Evolutionary conservation across 2,797 vertebrate species (phyloP), one percentile per base, ranked within the genome.

Genomic region (Cuniculus paca): DNA sequence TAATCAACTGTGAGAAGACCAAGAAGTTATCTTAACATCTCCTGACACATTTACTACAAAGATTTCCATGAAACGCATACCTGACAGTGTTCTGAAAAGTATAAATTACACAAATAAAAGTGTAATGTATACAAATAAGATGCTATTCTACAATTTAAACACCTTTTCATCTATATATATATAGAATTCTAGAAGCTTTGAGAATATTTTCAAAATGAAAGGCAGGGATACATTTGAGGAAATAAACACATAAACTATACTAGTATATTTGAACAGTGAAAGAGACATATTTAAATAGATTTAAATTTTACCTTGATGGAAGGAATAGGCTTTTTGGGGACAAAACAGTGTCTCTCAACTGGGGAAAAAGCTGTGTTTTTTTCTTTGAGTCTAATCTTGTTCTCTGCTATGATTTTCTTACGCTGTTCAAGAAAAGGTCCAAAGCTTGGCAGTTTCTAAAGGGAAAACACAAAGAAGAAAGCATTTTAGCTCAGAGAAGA

Each of bases 381-480:
- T 80, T 97, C 88, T 93, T 96, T 98, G 92, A 97, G 93, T 72
- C 97, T 98, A 45, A 98, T 92, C 97, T 99, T 99, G 97, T 97
- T 97, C 77, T 99, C 98, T 48, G 99, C 98, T 97, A 99, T 98
- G 97, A 98, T 98, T 97, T 97, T 98, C 88, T 98, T 99, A 91
- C 99, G 99, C 94, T 98, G 96, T 48, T 99, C 98, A 92, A 99
- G 98, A 97, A 98, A 99, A 80, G 99, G 99, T 36, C 99, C 99
- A 97, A 99, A 99, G 96, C 96, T 99, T 63, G 99, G 99, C 84
- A 99, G 97, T 90, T 98, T 98, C 99, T 99, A 90, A 97, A 98
- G 94, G 12, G 86, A 93, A 98, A 96, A 96, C 94, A 95, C 78
- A 98, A 96, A 95, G 14, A 48, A 96, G 65, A 93, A 91, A 31